Percentiles rank a stretch among this genome's conserved stretches.
phyloP scores from a whole-genome alignment of 1,140 invertebrate genomes.

The Drusus annulatus region DNA sequence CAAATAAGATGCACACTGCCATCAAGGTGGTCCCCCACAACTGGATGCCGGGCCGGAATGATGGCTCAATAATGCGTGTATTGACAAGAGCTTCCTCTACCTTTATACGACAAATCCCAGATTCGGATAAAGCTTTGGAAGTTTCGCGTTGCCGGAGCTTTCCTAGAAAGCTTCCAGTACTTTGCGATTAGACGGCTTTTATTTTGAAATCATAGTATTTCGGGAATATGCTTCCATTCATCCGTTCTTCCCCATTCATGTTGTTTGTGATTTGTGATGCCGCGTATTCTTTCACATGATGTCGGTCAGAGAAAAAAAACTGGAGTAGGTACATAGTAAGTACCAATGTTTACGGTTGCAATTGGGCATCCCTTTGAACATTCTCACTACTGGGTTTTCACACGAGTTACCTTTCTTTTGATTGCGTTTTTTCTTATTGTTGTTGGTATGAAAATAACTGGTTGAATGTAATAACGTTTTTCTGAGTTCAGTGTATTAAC shows the following conservation, averaged over 20 bases:
- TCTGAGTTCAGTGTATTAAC: too few relatives aligned
- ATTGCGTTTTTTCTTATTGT: background rate
- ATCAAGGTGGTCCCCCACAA: conserved; percentile 46
- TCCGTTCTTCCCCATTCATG: conserved; percentile 49
- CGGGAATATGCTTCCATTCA: conserved; percentile 42
- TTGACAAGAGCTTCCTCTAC: conserved; percentile 52
- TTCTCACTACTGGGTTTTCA: conserved; percentile 1
- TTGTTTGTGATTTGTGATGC: conserved; percentile 28
- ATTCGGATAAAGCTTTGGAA: conserved; percentile 28
- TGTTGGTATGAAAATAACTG: too few relatives aligned
- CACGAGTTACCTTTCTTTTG: conserved; percentile 13
- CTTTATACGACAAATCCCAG: conserved; percentile 41
- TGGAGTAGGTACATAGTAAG: background rate
- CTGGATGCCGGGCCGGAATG: conserved; percentile 6
- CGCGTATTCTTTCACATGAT: conserved; percentile 44
- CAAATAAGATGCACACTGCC: conserved; percentile 18
- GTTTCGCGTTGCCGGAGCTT: conserved; percentile 46
- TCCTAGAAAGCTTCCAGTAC: conserved; percentile 31
- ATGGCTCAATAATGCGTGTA: conserved; percentile 54
- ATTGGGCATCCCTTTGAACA: background rate
- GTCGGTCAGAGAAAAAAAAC: conserved; percentile 13
- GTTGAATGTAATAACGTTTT: too few relatives aligned
- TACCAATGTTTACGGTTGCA: conserved; percentile 25
- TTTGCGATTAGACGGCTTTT: conserved; percentile 7
- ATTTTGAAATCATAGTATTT: conserved; percentile 43